phyloP scores from a whole-genome alignment of 2,113 vertebrate genomes.

The Catharus fuscescens region DNA sequence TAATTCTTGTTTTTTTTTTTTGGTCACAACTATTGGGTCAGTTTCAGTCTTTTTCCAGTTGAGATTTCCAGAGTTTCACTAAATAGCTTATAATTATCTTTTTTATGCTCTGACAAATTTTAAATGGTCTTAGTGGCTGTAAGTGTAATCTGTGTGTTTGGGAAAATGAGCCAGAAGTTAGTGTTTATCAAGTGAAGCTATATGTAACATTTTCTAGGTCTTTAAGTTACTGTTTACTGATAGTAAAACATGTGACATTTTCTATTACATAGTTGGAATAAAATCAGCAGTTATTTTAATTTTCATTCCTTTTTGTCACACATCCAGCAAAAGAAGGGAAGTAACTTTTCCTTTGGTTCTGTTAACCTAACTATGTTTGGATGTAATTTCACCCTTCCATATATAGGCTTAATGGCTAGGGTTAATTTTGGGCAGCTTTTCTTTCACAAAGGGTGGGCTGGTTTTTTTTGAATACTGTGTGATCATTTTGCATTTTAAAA shows the following conservation, averaged over 20 bases:
- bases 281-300: neutral
- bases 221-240: neutral
- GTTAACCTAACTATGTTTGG: neutral
- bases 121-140: neutral
- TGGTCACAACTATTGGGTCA: neutral
- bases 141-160: neutral
- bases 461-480: neutral
- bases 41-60: neutral
- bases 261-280: neutral
- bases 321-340: neutral
- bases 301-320: neutral
- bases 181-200: neutral
- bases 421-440: neutral
- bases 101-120: conserved; percentile 13
- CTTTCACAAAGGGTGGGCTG: neutral
- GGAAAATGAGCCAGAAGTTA: neutral
- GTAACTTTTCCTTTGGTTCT: neutral
- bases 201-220: neutral
- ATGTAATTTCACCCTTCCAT: neutral
- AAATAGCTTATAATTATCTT: neutral
- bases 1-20: neutral
- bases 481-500: neutral
- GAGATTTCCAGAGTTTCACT: neutral
- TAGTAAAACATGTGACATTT: neutral
- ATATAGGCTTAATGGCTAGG: neutral